Conservation (phyloP, 2,888 invertebrate species). For the Spisula subtruncata region DNA sequence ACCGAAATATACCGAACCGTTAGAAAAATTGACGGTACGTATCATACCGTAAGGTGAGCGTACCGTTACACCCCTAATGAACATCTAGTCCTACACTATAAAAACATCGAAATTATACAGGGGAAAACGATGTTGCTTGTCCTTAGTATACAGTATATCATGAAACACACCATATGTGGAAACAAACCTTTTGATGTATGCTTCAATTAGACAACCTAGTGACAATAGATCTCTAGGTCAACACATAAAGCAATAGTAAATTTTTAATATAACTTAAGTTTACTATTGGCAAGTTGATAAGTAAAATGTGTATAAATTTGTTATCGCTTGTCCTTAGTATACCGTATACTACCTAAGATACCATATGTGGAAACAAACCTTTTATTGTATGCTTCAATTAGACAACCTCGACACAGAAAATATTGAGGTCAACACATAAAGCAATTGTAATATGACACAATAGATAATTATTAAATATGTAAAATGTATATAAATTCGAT, state of each 20-base stretch:
- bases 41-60: no score
- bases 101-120: background rate
- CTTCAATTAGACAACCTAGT: slow-evolving; percentile 21
- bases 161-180: slow-evolving; percentile 41
- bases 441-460: no score
- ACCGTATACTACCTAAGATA: slow-evolving; percentile 29
- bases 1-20: no score
- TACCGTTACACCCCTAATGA: no score
- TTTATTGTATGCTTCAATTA: slow-evolving; percentile 36
- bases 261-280: no score
- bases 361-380: slow-evolving; percentile 51
- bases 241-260: background rate
- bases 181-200: slow-evolving; percentile 23
- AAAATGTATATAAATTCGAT: no score
- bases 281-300: no score
- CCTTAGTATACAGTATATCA: slow-evolving; percentile 42
- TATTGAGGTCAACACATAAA: slow-evolving; percentile 30
- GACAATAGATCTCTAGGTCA: background rate
- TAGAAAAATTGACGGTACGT: no score
- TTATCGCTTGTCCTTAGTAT: slow-evolving; percentile 45
- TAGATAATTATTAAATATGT: no score
- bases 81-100: no score
- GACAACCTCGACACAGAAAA: slow-evolving; percentile 38
- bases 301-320: background rate
- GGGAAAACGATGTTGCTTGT: background rate